These are phyloP conservation scores for Parapsyche elsis DNA, from an alignment of 1,140 invertebrate genomes.

Conservation along the genomic window DNA sequence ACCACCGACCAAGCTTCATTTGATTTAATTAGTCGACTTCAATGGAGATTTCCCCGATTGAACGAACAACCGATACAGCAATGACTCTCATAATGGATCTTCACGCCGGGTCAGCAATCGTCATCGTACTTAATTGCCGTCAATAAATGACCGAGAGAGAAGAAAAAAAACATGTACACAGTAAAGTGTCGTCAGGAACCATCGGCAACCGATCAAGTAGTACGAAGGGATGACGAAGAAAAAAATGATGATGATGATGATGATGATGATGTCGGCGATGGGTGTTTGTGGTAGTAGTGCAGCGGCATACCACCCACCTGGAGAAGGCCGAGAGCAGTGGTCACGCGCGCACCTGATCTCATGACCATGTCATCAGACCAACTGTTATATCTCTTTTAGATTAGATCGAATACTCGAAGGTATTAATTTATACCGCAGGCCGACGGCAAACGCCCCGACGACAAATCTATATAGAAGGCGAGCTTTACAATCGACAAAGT, in stretches of 20 bases:
- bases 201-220: not conserved
- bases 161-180: no score
- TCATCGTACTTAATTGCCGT: slow-evolving; percentile 23
- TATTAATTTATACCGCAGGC: slow-evolving; percentile 13
- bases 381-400: slow-evolving; percentile 1
- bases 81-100: not conserved
- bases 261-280: not conserved
- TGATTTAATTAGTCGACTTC: slow-evolving; percentile 16
- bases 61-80: not conserved
- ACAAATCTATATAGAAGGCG: not conserved
- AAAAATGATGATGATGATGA: not conserved
- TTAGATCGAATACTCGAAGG: slow-evolving; percentile 1
- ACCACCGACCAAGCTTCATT: not conserved
- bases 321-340: slow-evolving; percentile 2
- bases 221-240: not conserved
- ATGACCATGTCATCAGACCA: slow-evolving; percentile 34
- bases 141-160: not conserved
- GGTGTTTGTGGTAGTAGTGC: slow-evolving; percentile 2
- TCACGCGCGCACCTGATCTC: slow-evolving; percentile 39
- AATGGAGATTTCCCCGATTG: not conserved
- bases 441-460: not conserved
- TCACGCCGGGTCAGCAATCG: not conserved
- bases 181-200: not conserved
- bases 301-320: slow-evolving; percentile 36
- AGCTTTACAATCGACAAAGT: not conserved